These are phyloP conservation scores for Arenaria interpres DNA, from an alignment of 2,113 vertebrate species.

Conservation along the genomic window DNA sequence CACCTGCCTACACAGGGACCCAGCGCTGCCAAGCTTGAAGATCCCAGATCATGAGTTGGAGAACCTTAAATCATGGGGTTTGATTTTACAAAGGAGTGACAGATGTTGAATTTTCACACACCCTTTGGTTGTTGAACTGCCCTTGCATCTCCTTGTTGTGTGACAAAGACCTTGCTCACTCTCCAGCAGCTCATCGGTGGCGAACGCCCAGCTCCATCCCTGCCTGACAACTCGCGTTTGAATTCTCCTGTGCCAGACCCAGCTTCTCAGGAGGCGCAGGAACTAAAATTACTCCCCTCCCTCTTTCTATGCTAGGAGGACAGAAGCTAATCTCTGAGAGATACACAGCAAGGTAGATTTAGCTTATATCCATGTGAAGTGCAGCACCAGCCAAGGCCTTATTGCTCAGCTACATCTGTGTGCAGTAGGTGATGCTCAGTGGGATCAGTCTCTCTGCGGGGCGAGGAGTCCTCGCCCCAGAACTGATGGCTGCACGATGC, in stretches of 20 bases:
- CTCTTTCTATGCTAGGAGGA: neutral
- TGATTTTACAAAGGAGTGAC: neutral
- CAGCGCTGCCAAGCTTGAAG: neutral
- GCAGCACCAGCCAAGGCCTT: neutral
- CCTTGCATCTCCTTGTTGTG: neutral
- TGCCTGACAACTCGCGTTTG: neutral
- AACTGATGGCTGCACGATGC: rapidly evolving
- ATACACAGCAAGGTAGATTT: neutral
- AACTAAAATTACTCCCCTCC: neutral
- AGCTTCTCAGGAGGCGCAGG: neutral
- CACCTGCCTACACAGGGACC: neutral
- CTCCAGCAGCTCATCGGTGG: neutral
- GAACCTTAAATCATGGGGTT: neutral
- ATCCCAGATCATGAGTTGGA: neutral
- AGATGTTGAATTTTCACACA: neutral
- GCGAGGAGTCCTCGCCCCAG: neutral
- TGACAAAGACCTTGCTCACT: neutral
- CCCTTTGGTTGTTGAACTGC: neutral
- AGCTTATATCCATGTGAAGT: neutral
- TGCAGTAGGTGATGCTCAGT: neutral
- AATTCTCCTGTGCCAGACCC: neutral
- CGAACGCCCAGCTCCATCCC: neutral
- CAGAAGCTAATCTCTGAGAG: neutral
- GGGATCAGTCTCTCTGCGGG: neutral
- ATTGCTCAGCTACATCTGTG: neutral